Evolutionary conservation across 2,888 invertebrate species (phyloP).

Genomic region (Sicus ferrugineus): DNA sequence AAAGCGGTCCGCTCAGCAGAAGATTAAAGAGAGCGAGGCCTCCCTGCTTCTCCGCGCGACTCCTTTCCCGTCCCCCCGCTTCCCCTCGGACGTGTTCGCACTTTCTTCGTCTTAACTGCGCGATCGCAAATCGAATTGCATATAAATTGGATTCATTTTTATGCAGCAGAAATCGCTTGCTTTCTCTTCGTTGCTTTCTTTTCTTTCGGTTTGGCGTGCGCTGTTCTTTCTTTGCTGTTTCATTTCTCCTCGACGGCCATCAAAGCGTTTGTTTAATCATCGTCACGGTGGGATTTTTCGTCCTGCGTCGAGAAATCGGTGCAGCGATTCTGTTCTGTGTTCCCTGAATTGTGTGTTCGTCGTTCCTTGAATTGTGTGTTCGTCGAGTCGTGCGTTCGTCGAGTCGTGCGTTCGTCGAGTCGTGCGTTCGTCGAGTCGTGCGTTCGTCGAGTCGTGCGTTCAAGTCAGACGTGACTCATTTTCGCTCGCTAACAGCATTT

Average conservation of each 20-base stretch:
- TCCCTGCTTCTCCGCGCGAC: not conserved
- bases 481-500: not conserved
- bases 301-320: not conserved
- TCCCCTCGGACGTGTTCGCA: not conserved
- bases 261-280: slow-evolving; percentile 9
- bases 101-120: not conserved
- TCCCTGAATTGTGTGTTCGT: too few relatives aligned
- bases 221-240: not conserved
- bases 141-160: slow-evolving; percentile 24
- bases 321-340: not conserved
- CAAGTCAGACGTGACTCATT: slow-evolving; percentile 8
- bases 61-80: not conserved
- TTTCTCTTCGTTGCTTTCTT: not conserved
- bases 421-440: too few relatives aligned
- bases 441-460: slow-evolving; percentile 5
- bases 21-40: not conserved
- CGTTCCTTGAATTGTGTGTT: too few relatives aligned
- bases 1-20: not conserved
- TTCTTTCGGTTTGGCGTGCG: not conserved
- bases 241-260: not conserved
- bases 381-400: too few relatives aligned
- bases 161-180: too few relatives aligned
- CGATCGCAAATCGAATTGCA: slow-evolving; percentile 30
- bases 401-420: too few relatives aligned
- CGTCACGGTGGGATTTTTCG: not conserved